Evolutionary conservation across 2,113 vertebrate genomes (phyloP).

Genomic region (Terrapene triunguis): DNA sequence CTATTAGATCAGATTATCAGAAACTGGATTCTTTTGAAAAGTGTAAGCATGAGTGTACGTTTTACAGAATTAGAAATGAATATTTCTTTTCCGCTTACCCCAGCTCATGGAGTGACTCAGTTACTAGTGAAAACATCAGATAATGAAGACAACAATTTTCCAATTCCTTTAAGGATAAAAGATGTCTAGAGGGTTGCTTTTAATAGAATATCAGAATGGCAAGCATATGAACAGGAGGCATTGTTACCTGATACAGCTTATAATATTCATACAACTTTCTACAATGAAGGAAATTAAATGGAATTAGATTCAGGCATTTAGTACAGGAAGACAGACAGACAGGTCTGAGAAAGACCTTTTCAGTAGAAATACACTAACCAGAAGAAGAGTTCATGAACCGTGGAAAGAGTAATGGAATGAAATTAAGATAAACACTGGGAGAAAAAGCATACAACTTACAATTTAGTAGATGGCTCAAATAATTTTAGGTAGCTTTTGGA

Average conservation of each 20-base stretch:
- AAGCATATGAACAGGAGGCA: constrained; percentile 35
- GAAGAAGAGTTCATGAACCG: neutral
- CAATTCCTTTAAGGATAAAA: neutral
- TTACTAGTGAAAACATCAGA: neutral
- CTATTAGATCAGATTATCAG: neutral
- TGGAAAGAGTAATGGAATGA: neutral
- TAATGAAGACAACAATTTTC: neutral
- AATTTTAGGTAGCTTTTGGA: neutral
- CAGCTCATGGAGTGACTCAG: rapidly evolving
- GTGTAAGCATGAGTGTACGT: rapidly evolving
- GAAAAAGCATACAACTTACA: neutral
- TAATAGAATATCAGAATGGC: neutral
- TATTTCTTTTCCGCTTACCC: neutral
- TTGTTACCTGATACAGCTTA: neutral
- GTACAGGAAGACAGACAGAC: neutral
- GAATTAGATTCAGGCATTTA: neutral
- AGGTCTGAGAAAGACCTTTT: neutral
- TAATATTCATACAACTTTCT: neutral
- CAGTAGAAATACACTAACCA: neutral
- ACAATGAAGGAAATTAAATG: neutral
- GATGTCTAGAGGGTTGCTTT: constrained; percentile 8
- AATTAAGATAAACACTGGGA: neutral
- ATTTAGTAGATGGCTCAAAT: neutral
- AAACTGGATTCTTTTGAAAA: neutral
- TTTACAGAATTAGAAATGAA: neutral